phyloP scores from a whole-genome alignment of 2,888 invertebrate species.

The Xestia c-nigrum region DNA sequence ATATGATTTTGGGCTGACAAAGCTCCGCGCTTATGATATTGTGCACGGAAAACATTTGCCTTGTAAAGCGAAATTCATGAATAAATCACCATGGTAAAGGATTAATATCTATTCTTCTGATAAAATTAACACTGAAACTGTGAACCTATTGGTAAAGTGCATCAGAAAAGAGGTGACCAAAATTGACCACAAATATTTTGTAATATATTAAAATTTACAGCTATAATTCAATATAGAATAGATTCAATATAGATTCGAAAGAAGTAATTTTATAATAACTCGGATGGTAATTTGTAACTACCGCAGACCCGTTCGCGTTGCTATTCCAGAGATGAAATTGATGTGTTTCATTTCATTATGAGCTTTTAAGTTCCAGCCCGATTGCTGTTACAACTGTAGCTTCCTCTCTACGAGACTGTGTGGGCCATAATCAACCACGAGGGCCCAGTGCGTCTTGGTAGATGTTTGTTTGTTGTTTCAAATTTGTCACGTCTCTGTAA shows the following conservation, averaged over 20 bases:
- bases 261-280: too few species aligned
- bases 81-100: conserved; percentile 48
- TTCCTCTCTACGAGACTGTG: neutral
- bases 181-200: neutral
- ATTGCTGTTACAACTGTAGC: neutral
- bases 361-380: neutral
- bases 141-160: neutral
- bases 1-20: conserved; percentile 46
- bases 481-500: neutral
- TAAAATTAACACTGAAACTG: neutral
- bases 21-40: conserved; percentile 46
- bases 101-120: conserved; percentile 24
- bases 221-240: neutral
- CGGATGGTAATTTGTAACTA: neutral
- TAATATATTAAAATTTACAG: neutral
- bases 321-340: neutral
- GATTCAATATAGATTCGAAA: too few species aligned
- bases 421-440: neutral
- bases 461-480: too few species aligned
- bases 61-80: conserved; percentile 47
- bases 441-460: neutral
- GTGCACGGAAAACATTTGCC: conserved; percentile 48
- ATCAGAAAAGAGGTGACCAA: neutral
- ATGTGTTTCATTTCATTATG: neutral
- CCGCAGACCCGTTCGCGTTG: neutral